Conservation (phyloP, 2,888 invertebrate species). For the Auanema sp. region DNA sequence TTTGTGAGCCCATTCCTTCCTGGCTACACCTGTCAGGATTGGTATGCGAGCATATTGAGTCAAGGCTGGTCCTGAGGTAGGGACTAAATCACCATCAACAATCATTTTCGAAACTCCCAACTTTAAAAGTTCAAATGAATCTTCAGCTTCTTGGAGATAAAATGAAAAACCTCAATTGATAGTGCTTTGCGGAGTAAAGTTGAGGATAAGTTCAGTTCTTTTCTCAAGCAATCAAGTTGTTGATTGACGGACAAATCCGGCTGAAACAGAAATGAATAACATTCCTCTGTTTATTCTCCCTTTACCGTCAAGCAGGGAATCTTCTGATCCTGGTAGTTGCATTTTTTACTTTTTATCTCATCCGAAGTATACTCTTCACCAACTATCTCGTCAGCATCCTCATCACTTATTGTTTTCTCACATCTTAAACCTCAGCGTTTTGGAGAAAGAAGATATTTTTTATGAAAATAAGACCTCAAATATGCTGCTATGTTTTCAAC, state of each 20-base stretch:
- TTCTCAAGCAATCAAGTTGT: constrained; percentile 54
- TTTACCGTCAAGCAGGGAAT: constrained; percentile 39
- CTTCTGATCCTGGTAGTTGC: constrained; percentile 44
- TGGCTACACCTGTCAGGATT: constrained; percentile 62
- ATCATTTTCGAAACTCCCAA: constrained; percentile 63
- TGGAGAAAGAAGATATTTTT: constrained; percentile 5
- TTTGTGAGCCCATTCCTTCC: constrained; percentile 64
- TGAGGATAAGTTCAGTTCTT: constrained; percentile 58
- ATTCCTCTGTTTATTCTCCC: constrained; percentile 4
- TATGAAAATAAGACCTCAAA: constrained; percentile 28
- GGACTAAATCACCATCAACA: constrained; percentile 62
- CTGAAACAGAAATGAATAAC: constrained; percentile 16
- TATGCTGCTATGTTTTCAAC: constrained; percentile 53
- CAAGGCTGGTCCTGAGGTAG: constrained; percentile 46
- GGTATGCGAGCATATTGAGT: constrained; percentile 57
- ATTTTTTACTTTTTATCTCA: constrained; percentile 26
- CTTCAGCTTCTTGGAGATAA: neutral
- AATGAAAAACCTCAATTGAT: constrained; percentile 48
- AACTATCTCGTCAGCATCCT: constrained; percentile 45
- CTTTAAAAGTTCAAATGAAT: constrained; percentile 22
- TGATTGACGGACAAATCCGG: constrained; percentile 26
- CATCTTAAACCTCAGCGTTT: constrained; percentile 32
- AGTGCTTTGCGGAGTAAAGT: constrained; percentile 57
- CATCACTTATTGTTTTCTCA: constrained; percentile 53
- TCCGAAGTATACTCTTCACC: constrained; percentile 45